phyloP scores from a whole-genome alignment of 2,888 invertebrate genomes.

The Tenthredo mesomela region DNA sequence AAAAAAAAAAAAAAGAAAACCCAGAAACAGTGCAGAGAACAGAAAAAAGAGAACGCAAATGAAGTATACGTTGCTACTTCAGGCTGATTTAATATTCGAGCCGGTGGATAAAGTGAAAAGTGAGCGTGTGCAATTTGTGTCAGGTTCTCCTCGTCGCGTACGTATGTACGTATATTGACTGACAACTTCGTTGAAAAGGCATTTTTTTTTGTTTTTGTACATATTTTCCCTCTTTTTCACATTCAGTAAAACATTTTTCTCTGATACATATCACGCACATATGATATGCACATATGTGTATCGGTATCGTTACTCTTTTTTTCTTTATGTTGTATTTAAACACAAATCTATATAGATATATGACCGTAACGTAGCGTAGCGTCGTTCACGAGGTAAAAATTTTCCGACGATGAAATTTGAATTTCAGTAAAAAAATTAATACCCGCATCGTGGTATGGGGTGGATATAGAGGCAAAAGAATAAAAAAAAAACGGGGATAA shows the following conservation, averaged over 20 bases:
- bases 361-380: too few species aligned
- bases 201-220: not conserved
- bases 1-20: not conserved
- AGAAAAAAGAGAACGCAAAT: slow-evolving; percentile 20
- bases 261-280: not conserved
- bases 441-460: not conserved
- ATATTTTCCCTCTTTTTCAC: not conserved
- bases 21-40: not conserved
- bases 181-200: not conserved
- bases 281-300: not conserved
- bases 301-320: not conserved
- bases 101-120: slow-evolving; percentile 38
- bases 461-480: not conserved
- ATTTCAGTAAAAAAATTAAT: not conserved
- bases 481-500: too few species aligned
- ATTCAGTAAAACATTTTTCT: not conserved
- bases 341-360: not conserved
- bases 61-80: slow-evolving; percentile 34
- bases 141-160: slow-evolving; percentile 3
- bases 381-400: not conserved
- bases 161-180: not conserved
- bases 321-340: not conserved
- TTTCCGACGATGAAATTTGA: not conserved
- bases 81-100: slow-evolving; percentile 44
- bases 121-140: slow-evolving; percentile 41